Percentiles rank a stretch among this genome's conserved stretches.
phyloP scores from a whole-genome alignment of 2,888 invertebrate species.

The Plagodis dolabraria region DNA sequence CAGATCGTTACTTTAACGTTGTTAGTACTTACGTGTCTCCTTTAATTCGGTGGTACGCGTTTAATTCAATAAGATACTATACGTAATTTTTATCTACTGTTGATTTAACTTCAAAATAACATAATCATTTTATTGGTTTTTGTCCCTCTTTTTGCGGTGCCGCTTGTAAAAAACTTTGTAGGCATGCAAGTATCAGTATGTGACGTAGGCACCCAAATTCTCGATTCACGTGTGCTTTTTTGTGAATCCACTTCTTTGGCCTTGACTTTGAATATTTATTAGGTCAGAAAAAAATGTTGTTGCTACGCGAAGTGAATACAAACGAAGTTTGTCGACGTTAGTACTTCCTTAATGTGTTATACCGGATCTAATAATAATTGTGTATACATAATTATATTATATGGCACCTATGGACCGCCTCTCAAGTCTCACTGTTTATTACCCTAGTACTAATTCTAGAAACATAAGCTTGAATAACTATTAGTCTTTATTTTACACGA shows the following conservation, averaged over 20 bases:
- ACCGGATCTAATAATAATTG: slow-evolving; percentile 5
- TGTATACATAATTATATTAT: too few relatives aligned
- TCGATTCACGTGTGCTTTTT: slow-evolving; percentile 18
- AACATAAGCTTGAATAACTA: too few relatives aligned
- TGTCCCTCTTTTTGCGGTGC: slow-evolving; percentile 9
- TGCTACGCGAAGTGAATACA: slow-evolving; percentile 15
- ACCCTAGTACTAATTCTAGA: too few relatives aligned
- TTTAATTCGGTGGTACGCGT: too few relatives aligned
- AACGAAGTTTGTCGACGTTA: not conserved
- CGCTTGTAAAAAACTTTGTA: slow-evolving; percentile 26
- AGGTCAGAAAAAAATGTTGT: slow-evolving; percentile 22
- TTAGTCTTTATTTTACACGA: too few relatives aligned
- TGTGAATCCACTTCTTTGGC: slow-evolving; percentile 18
- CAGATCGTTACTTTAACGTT: too few relatives aligned
- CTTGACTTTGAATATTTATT: slow-evolving; percentile 30
- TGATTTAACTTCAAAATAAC: not conserved
- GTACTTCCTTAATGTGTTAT: slow-evolving; percentile 6
- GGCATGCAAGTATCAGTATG: slow-evolving; percentile 17
- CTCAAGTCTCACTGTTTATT: too few relatives aligned
- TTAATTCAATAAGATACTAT: not conserved
- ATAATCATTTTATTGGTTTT: slow-evolving; percentile 6
- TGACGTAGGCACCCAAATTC: slow-evolving; percentile 16
- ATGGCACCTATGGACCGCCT: too few relatives aligned
- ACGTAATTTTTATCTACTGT: not conserved
- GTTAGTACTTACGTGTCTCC: too few relatives aligned